Evolutionary conservation across 2,113 vertebrate species (phyloP), one percentile per base, ranked within the genome.

Genomic region (Xiphias gladius): DNA sequence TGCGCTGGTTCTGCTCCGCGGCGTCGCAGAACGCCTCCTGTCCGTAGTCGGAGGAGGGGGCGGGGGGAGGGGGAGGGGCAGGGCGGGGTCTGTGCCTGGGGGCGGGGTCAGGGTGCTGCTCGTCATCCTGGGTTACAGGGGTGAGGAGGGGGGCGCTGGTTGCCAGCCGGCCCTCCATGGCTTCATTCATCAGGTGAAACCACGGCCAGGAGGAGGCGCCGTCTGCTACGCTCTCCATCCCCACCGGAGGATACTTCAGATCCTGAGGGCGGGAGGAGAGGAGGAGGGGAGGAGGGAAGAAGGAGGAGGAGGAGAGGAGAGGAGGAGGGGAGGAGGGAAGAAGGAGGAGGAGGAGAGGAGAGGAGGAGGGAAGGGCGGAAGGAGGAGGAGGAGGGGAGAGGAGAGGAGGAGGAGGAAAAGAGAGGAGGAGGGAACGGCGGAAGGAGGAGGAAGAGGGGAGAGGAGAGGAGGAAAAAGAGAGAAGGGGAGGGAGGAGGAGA

Each of bases 161-260:
- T 1, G 80, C 62, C 50, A 95, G 88, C 0, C 95, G 91, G 10
- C 94, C 94, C 64, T 95, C 93, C 89, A 96, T 94, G 35, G 95
- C 94, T 32, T 95, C 95, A 0, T 95, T 95, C 95, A 95, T 94
- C 20, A 95, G 89, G 78, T 94, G 88, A 26, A 94, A 95, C 95
- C 95, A 96, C 14, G 93, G 95, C 95, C 95, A 95, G 52, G 94
- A 94, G 37, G 94, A 89, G 71, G 93, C 76, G 52, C 86, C 79
- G 26, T 94, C 94, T 0, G 87, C 73, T 0, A 65, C 73, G 0
- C 50, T 89, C 85, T 95, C 95, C 93, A 95, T 93, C 7, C 94
- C 95, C 0, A 91, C 90, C 0, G 94, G 93, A 57, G 95, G 95
- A 43, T 91, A 96, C 88, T 94, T 95, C 41, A 95, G 88, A 35